Percentiles rank a stretch among this genome's conserved stretches.
Evolutionary conservation across 2,888 invertebrate genomes (phyloP).

Genomic region (Cyaniris semiargus): DNA sequence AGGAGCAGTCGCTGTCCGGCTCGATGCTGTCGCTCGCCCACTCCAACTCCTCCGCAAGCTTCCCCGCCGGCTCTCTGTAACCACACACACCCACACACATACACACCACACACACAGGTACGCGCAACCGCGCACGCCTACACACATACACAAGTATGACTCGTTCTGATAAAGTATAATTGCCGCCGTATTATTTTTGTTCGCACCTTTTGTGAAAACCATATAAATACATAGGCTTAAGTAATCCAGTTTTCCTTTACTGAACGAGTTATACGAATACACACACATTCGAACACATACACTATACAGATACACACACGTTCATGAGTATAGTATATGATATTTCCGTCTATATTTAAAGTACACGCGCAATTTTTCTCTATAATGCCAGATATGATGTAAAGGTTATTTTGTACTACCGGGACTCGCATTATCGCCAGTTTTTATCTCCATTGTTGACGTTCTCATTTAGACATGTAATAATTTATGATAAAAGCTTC

Average conservation of each 20-base stretch:
- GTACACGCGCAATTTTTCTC: conserved; percentile 28
- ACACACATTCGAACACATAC: conserved; percentile 15
- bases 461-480: conserved; percentile 8
- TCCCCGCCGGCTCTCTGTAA: conserved; percentile 90
- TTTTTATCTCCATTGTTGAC: conserved; percentile 4
- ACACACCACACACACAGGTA: conserved; percentile 37
- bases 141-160: conserved; percentile 1
- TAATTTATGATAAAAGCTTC: conserved; percentile 10
- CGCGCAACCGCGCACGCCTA: conserved; percentile 30
- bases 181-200: background rate
- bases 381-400: conserved; percentile 28
- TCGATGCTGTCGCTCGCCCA: conserved; percentile 97
- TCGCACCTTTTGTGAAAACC: background rate
- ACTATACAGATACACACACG: background rate
- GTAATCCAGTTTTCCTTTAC: conserved; percentile 1
- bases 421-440: conserved; percentile 28
- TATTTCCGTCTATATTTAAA: conserved; percentile 28
- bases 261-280: background rate
- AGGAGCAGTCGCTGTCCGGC: conserved; percentile 95
- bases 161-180: background rate
- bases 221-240: background rate
- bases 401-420: conserved; percentile 30
- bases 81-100: conserved; percentile 38
- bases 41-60: conserved; percentile 96
- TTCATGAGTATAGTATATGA: conserved; percentile 5